Evolutionary conservation across 2,113 vertebrate species (phyloP).

Genomic region (Bothrops jararaca): DNA sequence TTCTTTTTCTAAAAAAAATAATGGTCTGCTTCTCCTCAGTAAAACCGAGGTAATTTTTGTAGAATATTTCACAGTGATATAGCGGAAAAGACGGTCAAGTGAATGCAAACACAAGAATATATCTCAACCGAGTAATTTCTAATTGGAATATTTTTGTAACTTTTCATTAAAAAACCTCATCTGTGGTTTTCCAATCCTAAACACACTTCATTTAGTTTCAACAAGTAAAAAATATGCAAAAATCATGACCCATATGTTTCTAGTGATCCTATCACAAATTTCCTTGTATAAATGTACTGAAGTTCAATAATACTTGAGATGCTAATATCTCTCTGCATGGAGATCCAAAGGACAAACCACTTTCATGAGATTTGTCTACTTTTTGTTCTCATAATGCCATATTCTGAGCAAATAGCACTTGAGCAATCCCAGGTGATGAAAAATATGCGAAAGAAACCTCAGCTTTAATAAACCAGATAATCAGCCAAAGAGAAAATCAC

Average conservation of each 20-base stretch:
- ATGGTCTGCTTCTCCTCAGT: slow-evolving; percentile 70
- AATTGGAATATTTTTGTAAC: neutral
- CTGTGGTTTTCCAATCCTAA: neutral
- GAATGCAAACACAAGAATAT: neutral
- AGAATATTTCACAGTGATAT: slow-evolving; percentile 71
- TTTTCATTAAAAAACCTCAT: neutral
- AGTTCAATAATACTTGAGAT: neutral
- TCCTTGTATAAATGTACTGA: neutral
- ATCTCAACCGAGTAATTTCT: neutral
- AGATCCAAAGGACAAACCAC: neutral
- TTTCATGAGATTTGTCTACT: neutral
- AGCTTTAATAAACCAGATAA: neutral
- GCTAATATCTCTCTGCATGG: neutral
- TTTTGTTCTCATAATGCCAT: neutral
- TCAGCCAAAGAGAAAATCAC: neutral
- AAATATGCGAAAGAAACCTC: neutral
- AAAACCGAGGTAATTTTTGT: slow-evolving; percentile 73
- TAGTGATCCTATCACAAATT: neutral
- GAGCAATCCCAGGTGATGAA: neutral
- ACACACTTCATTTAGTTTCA: neutral
- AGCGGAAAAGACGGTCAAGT: slow-evolving; percentile 65
- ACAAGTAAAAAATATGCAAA: neutral
- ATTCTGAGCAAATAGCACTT: neutral
- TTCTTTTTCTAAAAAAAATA: slow-evolving; percentile 44
- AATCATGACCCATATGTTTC: neutral